These are phyloP conservation scores for Pemphredon lugubris DNA, from an alignment of 2,888 invertebrate species.

Conservation along the genomic window DNA sequence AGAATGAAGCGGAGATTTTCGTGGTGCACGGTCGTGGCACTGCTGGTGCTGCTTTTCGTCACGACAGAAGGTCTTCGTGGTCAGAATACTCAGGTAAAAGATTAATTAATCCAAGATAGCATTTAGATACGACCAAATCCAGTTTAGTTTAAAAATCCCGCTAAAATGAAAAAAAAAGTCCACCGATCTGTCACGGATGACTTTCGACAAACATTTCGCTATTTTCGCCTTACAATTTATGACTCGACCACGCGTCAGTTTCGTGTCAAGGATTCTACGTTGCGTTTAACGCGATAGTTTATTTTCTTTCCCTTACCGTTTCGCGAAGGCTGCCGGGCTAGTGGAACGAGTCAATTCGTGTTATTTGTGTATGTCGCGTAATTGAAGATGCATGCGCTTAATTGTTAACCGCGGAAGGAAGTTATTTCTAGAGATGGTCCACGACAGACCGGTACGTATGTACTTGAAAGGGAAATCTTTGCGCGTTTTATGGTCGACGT, in stretches of 20 bases:
- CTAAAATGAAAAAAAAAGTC: background rate
- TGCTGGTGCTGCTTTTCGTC: constrained; percentile 69
- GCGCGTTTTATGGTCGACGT: constrained; percentile 5
- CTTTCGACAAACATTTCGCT: background rate
- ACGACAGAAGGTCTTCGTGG: constrained; percentile 69
- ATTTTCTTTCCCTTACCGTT: constrained; percentile 41
- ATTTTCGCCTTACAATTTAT: too few species aligned
- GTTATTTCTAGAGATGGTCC: constrained; percentile 39
- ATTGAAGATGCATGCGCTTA: constrained; percentile 58
- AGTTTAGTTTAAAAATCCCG: too few species aligned
- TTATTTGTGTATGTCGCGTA: constrained; percentile 58
- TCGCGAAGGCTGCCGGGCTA: constrained; percentile 58
- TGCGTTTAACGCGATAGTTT: constrained; percentile 34
- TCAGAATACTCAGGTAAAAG: constrained; percentile 67
- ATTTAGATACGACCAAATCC: too few species aligned
- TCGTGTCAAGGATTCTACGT: constrained; percentile 59
- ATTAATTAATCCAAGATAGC: background rate
- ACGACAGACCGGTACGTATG: background rate
- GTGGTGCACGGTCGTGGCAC: constrained; percentile 64
- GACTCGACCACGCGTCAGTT: constrained; percentile 39
- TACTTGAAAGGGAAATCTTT: constrained; percentile 27
- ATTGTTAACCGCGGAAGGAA: constrained; percentile 62
- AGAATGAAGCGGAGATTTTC: constrained; percentile 73
- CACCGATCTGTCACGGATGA: background rate
- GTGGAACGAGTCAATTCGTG: constrained; percentile 66